phyloP scores from a whole-genome alignment of 2,888 invertebrate species.

The Sepioteuthis lessoniana region DNA sequence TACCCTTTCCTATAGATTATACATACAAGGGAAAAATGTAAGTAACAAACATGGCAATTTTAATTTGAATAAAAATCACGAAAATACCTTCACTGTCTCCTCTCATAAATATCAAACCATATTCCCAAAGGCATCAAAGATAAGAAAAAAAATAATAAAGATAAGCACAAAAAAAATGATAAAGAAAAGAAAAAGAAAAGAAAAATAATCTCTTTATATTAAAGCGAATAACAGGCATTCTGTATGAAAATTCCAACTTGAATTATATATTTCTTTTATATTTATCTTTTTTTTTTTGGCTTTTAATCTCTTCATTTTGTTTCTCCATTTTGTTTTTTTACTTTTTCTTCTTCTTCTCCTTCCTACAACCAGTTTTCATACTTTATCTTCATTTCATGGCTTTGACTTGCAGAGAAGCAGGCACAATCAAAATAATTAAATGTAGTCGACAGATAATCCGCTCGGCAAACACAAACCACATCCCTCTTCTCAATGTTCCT shows the following conservation, averaged over 20 bases:
- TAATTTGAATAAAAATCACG: background rate
- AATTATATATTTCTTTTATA: background rate
- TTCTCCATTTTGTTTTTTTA: background rate
- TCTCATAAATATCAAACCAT: background rate
- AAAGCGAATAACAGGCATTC: background rate
- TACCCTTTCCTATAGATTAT: background rate
- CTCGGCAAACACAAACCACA: background rate
- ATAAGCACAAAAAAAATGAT: background rate
- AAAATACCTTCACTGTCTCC: background rate
- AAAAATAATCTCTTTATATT: background rate
- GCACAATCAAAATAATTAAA: conserved; percentile 15
- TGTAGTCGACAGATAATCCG: conserved; percentile 17
- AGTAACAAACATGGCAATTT: background rate
- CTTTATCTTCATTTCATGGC: background rate
- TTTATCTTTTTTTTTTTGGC: background rate
- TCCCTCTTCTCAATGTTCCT: background rate
- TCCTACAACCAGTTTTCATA: background rate
- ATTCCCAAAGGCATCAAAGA: background rate
- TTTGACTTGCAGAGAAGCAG: background rate
- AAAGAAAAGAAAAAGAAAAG: background rate
- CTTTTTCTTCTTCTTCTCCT: background rate
- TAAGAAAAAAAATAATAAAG: background rate
- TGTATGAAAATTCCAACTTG: conserved; percentile 33
- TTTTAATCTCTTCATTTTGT: background rate
- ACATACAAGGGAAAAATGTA: background rate